Conservation (phyloP, 2,113 vertebrate species). For the Prietella phreatophila region DNA sequence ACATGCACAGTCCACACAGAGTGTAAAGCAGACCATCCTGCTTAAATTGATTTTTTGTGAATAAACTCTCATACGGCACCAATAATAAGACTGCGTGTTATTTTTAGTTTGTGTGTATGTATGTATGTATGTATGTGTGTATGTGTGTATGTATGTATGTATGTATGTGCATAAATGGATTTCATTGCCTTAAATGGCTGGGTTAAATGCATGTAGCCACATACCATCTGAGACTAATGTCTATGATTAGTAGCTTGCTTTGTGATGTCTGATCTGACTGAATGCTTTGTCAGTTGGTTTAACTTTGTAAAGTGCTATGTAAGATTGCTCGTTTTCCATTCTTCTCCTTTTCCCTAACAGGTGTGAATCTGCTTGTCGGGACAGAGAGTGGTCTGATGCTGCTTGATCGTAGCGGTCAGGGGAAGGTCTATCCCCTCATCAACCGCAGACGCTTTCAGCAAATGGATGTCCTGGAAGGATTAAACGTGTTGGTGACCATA, state of each 20-base stretch:
- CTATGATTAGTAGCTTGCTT: not conserved
- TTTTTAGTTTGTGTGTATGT: not conserved
- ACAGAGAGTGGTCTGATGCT: slow-evolving; percentile 98
- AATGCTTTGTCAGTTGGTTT: not conserved
- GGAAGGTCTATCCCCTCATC: slow-evolving; percentile 97
- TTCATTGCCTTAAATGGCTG: not conserved
- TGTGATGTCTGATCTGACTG: not conserved
- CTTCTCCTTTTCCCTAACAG: slow-evolving; percentile 62
- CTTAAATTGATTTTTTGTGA: not conserved
- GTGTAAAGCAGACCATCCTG: not conserved
- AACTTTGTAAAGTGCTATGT: not conserved
- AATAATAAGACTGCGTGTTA: not conserved
- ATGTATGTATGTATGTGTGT: no score
- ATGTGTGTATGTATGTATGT: no score
- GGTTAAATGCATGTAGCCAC: not conserved
- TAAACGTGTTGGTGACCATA: slow-evolving; percentile 97
- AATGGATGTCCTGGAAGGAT: slow-evolving; percentile 97
- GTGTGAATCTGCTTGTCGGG: slow-evolving; percentile 94
- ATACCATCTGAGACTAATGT: not conserved
- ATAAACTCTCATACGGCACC: not conserved
- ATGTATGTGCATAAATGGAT: not conserved
- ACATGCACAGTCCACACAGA: not conserved
- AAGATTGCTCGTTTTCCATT: not conserved
- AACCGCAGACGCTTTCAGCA: slow-evolving; percentile 93
- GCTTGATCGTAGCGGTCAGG: slow-evolving; percentile 95